Percentiles rank a stretch among this genome's conserved stretches.
phyloP scores from a whole-genome alignment of 2,888 invertebrate genomes.

The Epistrophella euchroma region DNA sequence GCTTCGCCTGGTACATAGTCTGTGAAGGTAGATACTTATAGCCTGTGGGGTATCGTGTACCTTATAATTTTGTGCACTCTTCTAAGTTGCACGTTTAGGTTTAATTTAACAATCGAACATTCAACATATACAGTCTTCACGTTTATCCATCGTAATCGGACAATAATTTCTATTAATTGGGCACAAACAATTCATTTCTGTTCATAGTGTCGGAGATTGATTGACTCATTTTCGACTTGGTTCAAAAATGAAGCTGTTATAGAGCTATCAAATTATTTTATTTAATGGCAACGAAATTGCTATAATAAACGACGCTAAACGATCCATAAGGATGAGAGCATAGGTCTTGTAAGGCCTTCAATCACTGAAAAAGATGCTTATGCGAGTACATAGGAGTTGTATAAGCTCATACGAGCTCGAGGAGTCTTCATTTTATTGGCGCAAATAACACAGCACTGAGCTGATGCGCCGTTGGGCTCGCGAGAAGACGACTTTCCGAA shows the following conservation, averaged over 20 bases:
- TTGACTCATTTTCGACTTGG: slow-evolving; percentile 67
- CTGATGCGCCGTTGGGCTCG: slow-evolving; percentile 24
- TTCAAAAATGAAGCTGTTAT: slow-evolving; percentile 63
- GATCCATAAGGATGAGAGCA: slow-evolving; percentile 27
- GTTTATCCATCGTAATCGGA: slow-evolving; percentile 28
- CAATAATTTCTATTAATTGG: slow-evolving; percentile 70
- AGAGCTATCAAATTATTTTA: slow-evolving; percentile 25
- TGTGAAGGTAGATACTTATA: not conserved
- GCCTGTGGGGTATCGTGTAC: slow-evolving; percentile 14
- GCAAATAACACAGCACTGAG: slow-evolving; percentile 62
- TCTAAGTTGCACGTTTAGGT: slow-evolving; percentile 24
- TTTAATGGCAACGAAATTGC: slow-evolving; percentile 64
- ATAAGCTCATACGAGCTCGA: slow-evolving; percentile 17
- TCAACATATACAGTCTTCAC: not conserved
- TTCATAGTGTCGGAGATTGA: slow-evolving; percentile 59
- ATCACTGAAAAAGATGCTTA: not conserved
- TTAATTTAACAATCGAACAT: slow-evolving; percentile 24
- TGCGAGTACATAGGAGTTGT: not conserved
- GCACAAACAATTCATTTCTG: slow-evolving; percentile 59
- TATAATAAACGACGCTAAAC: slow-evolving; percentile 56
- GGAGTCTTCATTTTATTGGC: slow-evolving; percentile 57
- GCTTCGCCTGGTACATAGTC: not conserved
- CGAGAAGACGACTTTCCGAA: slow-evolving; percentile 36
- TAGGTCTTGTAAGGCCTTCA: slow-evolving; percentile 13
- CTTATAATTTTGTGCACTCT: slow-evolving; percentile 38